Base-by-base conservation (phyloP, 2,888 invertebrate genomes). In the Spodoptera exigua region DNA sequence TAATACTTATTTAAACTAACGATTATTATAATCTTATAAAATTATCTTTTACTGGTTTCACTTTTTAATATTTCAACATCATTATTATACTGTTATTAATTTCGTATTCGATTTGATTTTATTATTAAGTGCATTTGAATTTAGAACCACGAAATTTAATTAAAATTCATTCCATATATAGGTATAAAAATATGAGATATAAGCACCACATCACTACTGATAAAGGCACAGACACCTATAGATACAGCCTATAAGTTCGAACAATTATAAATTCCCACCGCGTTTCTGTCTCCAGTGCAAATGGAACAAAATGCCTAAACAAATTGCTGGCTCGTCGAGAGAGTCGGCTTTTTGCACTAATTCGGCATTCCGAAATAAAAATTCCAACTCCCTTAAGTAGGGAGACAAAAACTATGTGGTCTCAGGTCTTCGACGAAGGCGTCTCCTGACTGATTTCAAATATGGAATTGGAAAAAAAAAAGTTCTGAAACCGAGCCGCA, bases 301-400 rank as follows among this genome's bases (percentile, higher is more conserved):
- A 93, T 88, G 87, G 86, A 91, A 91, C 89, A 93, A 93, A 94
- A 93, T 89, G 82, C 87, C 91, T 91, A 92, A 93, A 92, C 94
- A 93, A 94, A 93, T 94, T 93, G 92, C 90, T 69, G 74, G 80
- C 78, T 80, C 79, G 77, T 86, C 90, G 91, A 84, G 92, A 90
- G 86, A 85, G 87, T 81, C 86, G 74, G 82, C 86, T 94, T 94
- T 94, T 94, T 94, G 94, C 89, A 92, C 93, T 89, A 93, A 94
- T 94, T 94, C 94, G 93, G 93, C 93, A 94, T 94, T 89, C 94
- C 94, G 91, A 93, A 93, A 94, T 94, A 93, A 94, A 94, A 89
- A 94, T 94, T 89, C 93, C 93, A 79, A 84, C 90, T 90, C 93
- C 93, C 92, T 88, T 92, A 89, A 85, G 85, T 78, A 86, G 86